These are phyloP conservation scores for Anolis apletophallus DNA, from an alignment of 2,797 vertebrate species.

Conservation along the genomic window DNA sequence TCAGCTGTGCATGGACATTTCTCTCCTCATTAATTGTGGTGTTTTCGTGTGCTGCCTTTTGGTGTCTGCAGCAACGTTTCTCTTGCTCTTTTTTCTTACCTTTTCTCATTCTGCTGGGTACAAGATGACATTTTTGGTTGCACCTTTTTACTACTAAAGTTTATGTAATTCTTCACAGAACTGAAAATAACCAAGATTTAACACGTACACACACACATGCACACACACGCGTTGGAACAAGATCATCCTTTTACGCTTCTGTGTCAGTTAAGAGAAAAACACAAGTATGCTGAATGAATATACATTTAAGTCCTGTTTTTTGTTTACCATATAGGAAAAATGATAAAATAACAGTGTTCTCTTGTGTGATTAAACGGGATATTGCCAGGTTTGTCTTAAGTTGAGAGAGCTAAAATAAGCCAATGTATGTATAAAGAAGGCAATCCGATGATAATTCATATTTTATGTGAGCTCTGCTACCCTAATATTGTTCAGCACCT, in stretches of 20 bases:
- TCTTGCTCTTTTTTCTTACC: conserved; percentile 36
- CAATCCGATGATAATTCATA: conserved; percentile 35
- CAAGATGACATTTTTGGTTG: conserved; percentile 55
- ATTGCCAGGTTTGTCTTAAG: conserved; percentile 26
- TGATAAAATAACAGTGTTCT: conserved; percentile 14
- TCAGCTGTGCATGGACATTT: conserved; percentile 75
- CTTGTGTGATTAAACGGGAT: conserved; percentile 11
- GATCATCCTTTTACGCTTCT: conserved; percentile 35
- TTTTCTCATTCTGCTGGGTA: conserved; percentile 37
- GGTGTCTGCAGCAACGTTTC: conserved; percentile 74
- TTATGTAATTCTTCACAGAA: conserved; percentile 49
- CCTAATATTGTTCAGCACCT: conserved; percentile 1
- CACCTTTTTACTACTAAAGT: conserved; percentile 53
- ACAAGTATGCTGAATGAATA: conserved; percentile 25
- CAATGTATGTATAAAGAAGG: conserved; percentile 21
- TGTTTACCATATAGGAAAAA: conserved; percentile 8
- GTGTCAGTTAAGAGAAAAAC: conserved; percentile 43
- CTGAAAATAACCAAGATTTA: conserved; percentile 43
- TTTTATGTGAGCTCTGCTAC: conserved; percentile 30
- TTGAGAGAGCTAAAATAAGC: conserved; percentile 39
- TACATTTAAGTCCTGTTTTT: conserved; percentile 34
- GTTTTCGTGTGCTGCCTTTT: conserved; percentile 80
- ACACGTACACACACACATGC: background rate
- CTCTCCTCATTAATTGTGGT: conserved; percentile 78
- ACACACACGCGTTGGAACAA: conserved; percentile 20